These are phyloP conservation scores for Oriolus oriolus DNA, from an alignment of 2,113 vertebrate genomes.

Conservation along the genomic window DNA sequence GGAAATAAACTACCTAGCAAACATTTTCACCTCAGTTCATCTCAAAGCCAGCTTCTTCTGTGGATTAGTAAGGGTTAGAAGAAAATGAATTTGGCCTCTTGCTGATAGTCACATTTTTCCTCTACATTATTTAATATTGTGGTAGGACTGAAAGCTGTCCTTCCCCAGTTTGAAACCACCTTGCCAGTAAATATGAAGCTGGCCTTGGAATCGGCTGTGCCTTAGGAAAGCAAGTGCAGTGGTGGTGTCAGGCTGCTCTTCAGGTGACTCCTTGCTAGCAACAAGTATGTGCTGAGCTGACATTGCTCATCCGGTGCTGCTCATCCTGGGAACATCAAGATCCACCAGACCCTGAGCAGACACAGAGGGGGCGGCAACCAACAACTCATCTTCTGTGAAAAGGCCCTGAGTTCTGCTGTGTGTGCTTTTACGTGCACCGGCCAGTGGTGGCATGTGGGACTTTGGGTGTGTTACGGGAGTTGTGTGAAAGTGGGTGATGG, in stretches of 20 bases:
- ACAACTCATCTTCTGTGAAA: background rate
- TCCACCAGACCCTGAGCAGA: background rate
- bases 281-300: background rate
- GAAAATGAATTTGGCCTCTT: background rate
- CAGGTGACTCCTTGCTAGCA: background rate
- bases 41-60: background rate
- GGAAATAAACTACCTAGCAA: background rate
- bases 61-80: background rate
- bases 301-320: background rate
- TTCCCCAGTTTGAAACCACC: background rate
- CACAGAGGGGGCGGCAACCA: background rate
- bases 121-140: background rate
- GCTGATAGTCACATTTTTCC: background rate
- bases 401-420: background rate
- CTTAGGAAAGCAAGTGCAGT: background rate
- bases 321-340: background rate
- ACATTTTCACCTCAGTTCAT: background rate
- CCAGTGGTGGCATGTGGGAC: too few species aligned
- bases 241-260: background rate
- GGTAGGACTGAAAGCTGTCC: background rate
- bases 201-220: background rate
- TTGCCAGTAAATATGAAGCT: background rate
- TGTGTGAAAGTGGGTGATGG: background rate
- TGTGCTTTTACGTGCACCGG: background rate
- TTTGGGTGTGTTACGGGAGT: fast-evolving